phyloP scores from a whole-genome alignment of 2,888 invertebrate species.

The Xestia c-nigrum region DNA sequence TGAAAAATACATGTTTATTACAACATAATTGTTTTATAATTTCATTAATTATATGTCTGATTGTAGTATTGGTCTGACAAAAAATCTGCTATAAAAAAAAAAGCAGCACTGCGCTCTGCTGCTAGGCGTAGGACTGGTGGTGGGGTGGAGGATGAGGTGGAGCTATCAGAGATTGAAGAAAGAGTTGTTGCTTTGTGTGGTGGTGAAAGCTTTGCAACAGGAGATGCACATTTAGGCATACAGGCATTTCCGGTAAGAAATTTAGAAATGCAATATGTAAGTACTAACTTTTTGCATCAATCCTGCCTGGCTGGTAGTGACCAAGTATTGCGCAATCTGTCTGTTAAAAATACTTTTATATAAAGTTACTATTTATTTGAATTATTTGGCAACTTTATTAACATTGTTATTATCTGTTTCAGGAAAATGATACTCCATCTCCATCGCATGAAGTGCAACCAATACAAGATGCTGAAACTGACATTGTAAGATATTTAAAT shows the following conservation, averaged over 20 bases:
- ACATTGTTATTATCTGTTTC: no score
- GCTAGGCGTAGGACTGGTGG: neutral
- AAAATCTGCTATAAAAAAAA: neutral
- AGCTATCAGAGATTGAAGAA: neutral
- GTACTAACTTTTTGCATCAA: no score
- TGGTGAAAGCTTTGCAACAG: neutral
- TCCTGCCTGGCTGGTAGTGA: no score
- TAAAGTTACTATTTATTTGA: no score
- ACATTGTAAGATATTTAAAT: constrained; percentile 3
- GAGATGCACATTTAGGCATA: constrained; percentile 1
- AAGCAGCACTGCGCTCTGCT: neutral
- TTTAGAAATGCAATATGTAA: neutral
- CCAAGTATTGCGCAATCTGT: no score
- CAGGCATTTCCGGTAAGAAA: neutral
- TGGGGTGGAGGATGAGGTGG: neutral
- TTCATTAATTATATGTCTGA: neutral
- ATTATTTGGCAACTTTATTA: no score
- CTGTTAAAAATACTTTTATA: no score
- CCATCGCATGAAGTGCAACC: no score
- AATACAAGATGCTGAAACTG: no score
- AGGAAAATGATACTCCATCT: no score
- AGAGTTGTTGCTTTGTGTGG: neutral
- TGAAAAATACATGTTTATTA: neutral
- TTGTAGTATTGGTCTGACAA: no score
- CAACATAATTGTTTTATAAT: constrained; percentile 4